Percentiles rank a stretch among this genome's conserved stretches.
Conservation (phyloP, 1,140 invertebrate species). For the Laupala kohalensis region DNA sequence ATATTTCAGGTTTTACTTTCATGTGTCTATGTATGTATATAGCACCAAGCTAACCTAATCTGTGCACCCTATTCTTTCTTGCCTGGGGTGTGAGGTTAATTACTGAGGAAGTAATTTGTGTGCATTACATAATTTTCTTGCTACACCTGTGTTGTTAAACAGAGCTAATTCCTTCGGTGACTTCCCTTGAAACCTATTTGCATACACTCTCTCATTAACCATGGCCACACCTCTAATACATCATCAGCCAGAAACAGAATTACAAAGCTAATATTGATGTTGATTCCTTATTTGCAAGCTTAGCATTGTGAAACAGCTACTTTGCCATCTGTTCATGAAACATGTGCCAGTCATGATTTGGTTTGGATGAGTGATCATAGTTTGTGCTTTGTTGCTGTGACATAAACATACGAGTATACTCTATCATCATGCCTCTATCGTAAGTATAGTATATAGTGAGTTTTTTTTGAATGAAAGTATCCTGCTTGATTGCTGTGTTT, state of each 20-base stretch:
- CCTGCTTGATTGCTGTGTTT: too few relatives aligned
- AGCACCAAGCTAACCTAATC: too few relatives aligned
- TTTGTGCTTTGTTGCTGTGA: background rate
- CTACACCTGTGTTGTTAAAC: background rate
- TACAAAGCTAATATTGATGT: background rate
- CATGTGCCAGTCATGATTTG: background rate
- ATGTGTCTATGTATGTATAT: too few relatives aligned
- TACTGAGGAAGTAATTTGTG: too few relatives aligned
- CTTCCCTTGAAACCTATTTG: background rate
- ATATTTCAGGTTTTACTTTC: too few relatives aligned
- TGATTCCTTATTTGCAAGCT: background rate
- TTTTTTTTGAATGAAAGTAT: too few relatives aligned
- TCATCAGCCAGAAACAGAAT: background rate
- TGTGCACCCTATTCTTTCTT: too few relatives aligned
- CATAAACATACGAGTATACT: too few relatives aligned
- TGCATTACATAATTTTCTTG: too few relatives aligned
- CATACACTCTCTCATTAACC: background rate
- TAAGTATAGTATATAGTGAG: too few relatives aligned
- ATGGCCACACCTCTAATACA: background rate
- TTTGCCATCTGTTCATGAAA: background rate
- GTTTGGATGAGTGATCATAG: background rate
- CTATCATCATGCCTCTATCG: too few relatives aligned
- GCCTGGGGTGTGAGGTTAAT: too few relatives aligned
- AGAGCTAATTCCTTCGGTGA: background rate
- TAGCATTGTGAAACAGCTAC: background rate